Percentiles rank a stretch among this genome's conserved stretches.
phyloP scores from a whole-genome alignment of 1,140 invertebrate genomes.

The Lethocerus indicus region DNA sequence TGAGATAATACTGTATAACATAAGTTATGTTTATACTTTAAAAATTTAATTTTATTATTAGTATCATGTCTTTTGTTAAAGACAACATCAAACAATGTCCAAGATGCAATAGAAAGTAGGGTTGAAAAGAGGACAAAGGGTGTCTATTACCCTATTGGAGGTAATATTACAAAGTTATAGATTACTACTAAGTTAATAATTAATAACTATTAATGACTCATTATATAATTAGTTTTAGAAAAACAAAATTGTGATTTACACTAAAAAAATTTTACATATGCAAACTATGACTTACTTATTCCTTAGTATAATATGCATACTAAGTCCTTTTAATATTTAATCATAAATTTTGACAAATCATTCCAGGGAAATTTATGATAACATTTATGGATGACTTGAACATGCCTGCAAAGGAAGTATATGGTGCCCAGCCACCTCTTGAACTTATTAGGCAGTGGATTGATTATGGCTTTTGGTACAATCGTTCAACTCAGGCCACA shows the following conservation, averaged over 20 bases:
- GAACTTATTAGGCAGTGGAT: constrained; percentile 72
- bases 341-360: background rate
- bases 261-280: too few relatives aligned
- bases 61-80: constrained; percentile 24
- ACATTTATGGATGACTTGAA: constrained; percentile 80
- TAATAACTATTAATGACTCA: too few relatives aligned
- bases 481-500: constrained; percentile 48
- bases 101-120: constrained; percentile 60
- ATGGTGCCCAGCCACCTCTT: constrained; percentile 69
- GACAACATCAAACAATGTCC: constrained; percentile 57
- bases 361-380: constrained; percentile 47
- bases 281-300: too few relatives aligned
- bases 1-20: too few relatives aligned
- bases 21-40: too few relatives aligned
- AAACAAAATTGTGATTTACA: too few relatives aligned
- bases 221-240: too few relatives aligned
- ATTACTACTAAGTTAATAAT: too few relatives aligned
- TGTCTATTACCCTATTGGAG: constrained; percentile 52
- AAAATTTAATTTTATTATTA: too few relatives aligned
- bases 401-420: constrained; percentile 73
- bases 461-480: constrained; percentile 77
- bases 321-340: background rate
- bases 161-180: constrained; percentile 17
- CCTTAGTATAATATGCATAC: background rate
- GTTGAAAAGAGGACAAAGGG: constrained; percentile 72